phyloP scores from a whole-genome alignment of 2,113 vertebrate genomes.

The Ia io region DNA sequence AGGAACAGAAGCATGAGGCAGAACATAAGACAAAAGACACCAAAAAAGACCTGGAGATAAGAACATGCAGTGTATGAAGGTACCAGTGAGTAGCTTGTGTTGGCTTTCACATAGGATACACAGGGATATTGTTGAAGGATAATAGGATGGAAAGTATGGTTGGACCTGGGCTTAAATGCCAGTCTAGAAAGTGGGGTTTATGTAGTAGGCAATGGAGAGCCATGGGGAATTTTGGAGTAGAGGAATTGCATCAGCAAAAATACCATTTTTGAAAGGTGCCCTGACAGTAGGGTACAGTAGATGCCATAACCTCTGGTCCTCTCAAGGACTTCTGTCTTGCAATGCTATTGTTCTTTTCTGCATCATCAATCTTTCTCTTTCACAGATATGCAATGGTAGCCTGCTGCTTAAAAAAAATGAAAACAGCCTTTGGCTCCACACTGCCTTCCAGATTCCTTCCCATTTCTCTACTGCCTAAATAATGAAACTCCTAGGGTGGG shows the following conservation, averaged over 20 bases:
- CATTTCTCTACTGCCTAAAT: background rate
- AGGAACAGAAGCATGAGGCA: background rate
- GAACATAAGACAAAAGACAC: background rate
- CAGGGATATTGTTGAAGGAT: background rate
- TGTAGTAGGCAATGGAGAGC: background rate
- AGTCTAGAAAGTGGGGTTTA: background rate
- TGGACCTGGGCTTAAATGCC: background rate
- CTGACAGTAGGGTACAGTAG: background rate
- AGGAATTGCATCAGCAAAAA: background rate
- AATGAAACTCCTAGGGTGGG: background rate
- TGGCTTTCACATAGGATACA: background rate
- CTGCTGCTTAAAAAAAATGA: background rate
- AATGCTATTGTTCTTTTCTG: background rate
- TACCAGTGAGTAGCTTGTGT: background rate
- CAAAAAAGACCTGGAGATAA: background rate
- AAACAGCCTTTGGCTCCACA: background rate
- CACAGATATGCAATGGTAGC: background rate
- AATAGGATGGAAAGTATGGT: background rate
- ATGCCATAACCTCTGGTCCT: background rate
- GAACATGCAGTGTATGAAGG: background rate
- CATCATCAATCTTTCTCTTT: background rate
- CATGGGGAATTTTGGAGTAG: background rate
- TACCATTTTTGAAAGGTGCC: background rate
- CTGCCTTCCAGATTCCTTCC: background rate
- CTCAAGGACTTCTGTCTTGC: slow-evolving; percentile 4